Conservation (phyloP, 2,888 invertebrate species). For the Meandrusa payeni region DNA sequence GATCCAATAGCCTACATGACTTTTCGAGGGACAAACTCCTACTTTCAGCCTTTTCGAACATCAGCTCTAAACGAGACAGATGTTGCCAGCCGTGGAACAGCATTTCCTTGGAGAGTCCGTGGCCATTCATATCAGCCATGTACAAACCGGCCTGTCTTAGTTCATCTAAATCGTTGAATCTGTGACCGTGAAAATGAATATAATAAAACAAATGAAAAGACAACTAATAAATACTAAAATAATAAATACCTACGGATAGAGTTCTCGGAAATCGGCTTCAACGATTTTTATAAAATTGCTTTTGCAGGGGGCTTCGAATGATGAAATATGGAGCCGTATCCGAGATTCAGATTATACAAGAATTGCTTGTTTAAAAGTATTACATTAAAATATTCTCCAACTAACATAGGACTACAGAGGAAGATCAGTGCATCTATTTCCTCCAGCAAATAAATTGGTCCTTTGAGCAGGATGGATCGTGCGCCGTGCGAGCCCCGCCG, state of each 20-base stretch:
- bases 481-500: conserved; percentile 84
- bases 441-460: conserved; percentile 91
- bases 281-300: too few species aligned
- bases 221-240: too few species aligned
- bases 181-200: too few species aligned
- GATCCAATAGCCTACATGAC: conserved; percentile 87
- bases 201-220: too few species aligned
- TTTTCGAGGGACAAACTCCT: conserved; percentile 89
- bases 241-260: too few species aligned
- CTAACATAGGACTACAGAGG: conserved; percentile 93
- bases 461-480: conserved; percentile 88
- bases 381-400: too few species aligned
- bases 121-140: conserved; percentile 91
- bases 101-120: conserved; percentile 91
- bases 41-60: conserved; percentile 91
- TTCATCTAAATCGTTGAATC: conserved; percentile 92
- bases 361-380: too few species aligned
- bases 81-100: conserved; percentile 93
- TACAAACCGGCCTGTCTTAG: conserved; percentile 89
- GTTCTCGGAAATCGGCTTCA: too few species aligned
- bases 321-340: too few species aligned
- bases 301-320: too few species aligned
- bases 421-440: conserved; percentile 92
- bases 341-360: too few species aligned
- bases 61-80: conserved; percentile 87